Evolutionary conservation across 2,113 vertebrate species (phyloP), one percentile per base, ranked within the genome.

Genomic region (Istiophorus platypterus): DNA sequence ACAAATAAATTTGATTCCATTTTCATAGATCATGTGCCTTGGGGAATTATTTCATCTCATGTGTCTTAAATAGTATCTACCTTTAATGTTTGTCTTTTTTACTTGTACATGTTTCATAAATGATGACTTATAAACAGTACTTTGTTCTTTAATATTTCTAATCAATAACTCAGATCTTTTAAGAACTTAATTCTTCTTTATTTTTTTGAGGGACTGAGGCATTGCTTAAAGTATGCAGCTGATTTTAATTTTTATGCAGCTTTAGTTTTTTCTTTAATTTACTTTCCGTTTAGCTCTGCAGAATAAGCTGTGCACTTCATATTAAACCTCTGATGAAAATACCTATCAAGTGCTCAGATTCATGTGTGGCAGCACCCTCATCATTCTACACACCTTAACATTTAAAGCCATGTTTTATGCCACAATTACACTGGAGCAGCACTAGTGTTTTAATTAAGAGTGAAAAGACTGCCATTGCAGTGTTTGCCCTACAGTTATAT

Each of bases 1-100:
- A 71, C 68, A 82, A 15, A 14, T 58, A 81, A 56, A 80, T 86
- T 80, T 56, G 17, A 31, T 64, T 84, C 26, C 59, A 45, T 63
- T 81, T 22, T 47, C 22, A 75, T 51, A 62, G 37, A 66, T 78
- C 24, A 79, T 64, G 79, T 72, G 31, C 31, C 26, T 71, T 57
- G 9, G 39, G 71, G 67, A 82, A 81, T 86, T 78, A 76, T 84
- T 89, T 76, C 65, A 80, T 62, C 10, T 65, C 54, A 74, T 78
- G 37, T 82, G 69, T 85, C 31, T 69, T 68, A 66, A 47, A 73
- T 56, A 76, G 51, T 77, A 62, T 80, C 39, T 64, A 45, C 57
- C 66, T 90, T 91, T 89, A 72, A 91, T 74, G 70, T 88, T 75
- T 85, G 47, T 72, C 68, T 81, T 79, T 80, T 82, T 72, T 9